These are phyloP conservation scores for Cynoglossus semilaevis DNA, from an alignment of 2,113 vertebrate genomes.

Conservation along the genomic window DNA sequence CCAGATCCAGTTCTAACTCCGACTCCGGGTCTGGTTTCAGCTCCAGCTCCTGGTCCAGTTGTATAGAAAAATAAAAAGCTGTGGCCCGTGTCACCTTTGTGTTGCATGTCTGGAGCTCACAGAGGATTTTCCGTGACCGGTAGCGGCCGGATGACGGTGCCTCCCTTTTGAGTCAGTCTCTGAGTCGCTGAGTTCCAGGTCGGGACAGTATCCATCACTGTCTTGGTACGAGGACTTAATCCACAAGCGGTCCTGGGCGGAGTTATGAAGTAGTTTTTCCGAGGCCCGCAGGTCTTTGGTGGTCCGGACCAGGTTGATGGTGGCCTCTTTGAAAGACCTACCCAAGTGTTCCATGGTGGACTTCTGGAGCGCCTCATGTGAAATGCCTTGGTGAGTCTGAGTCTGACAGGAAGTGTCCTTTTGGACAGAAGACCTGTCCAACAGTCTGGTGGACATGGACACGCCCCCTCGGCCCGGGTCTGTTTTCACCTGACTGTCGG, in stretches of 20 bases:
- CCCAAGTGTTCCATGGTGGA: slow-evolving; percentile 86
- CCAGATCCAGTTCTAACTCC: too few relatives aligned
- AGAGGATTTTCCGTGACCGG: slow-evolving; percentile 77
- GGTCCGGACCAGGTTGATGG: slow-evolving; percentile 86
- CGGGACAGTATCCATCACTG: slow-evolving; percentile 94
- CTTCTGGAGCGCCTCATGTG: slow-evolving; percentile 78
- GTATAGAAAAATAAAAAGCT: not conserved
- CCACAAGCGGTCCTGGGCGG: slow-evolving; percentile 83
- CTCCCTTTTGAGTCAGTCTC: slow-evolving; percentile 88
- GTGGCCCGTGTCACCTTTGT: slow-evolving; percentile 86
- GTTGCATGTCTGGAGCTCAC: slow-evolving; percentile 80
- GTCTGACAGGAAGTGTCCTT: slow-evolving; percentile 85
- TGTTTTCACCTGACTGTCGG: slow-evolving; percentile 81
- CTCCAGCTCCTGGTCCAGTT: slow-evolving; percentile 5
- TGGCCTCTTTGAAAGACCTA: slow-evolving; percentile 90
- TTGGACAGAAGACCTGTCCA: slow-evolving; percentile 78
- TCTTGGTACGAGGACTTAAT: slow-evolving; percentile 86
- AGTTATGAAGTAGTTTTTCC: slow-evolving; percentile 81
- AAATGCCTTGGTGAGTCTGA: slow-evolving; percentile 69
- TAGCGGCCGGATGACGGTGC: slow-evolving; percentile 70
- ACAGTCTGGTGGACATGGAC: slow-evolving; percentile 81
- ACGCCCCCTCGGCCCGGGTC: slow-evolving; percentile 70
- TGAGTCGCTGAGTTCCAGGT: slow-evolving; percentile 94
- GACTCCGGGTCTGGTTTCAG: slow-evolving; percentile 1
- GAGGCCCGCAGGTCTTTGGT: slow-evolving; percentile 83